Base-by-base conservation (phyloP, 1,140 invertebrate species). In the Drosophila novamexicana region DNA sequence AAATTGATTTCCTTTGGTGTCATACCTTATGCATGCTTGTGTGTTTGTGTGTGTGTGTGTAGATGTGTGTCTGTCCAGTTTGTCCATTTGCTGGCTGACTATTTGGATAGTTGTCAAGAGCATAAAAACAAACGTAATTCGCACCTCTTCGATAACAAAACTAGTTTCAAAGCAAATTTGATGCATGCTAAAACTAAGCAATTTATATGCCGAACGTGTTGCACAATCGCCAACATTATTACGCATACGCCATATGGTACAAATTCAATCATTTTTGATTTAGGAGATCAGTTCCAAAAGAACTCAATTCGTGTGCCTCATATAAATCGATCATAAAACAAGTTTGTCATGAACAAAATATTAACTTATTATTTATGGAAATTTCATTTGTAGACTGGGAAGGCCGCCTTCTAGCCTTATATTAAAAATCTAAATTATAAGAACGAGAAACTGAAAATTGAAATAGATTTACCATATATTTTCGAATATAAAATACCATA, bases 1-100 rank as follows among this genome's bases (percentile, higher is more conserved):
- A 88, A 88, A 88, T 88, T 88, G 84, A 88, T 88, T 88, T 88
- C 80, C 84, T 80, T 89, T 81, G 77, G 70, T 77, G 79, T 82
- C 68, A 72, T 64, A 47, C 67, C 63, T 62, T 75, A 79, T 62
- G 69, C 63, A 75, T 66, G 63, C 58, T 47, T 47, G 22, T 45
- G 42, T 50, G 18, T 44, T 12, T 62, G 53, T 56, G 53, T 64
- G 10, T 67, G 47, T 65, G 71, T 79, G 56, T 62, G 49, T 77
- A 49, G 36, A 66, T 73, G 64, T 73, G 54, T 76, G 81, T 77
- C 10, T n/a, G 52, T 37, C 72, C 72, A 76, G 82, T 64, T 78
- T 66, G 66, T 68, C 72, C 82, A 85, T 76, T 86, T 64, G 82
- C 53, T 66, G 64, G 67, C 75, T 69, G 72, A 82, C 76, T 76